Percentiles rank a stretch among this genome's conserved stretches.
phyloP scores from a whole-genome alignment of 2,797 vertebrate genomes.

The Siniperca undulata region DNA sequence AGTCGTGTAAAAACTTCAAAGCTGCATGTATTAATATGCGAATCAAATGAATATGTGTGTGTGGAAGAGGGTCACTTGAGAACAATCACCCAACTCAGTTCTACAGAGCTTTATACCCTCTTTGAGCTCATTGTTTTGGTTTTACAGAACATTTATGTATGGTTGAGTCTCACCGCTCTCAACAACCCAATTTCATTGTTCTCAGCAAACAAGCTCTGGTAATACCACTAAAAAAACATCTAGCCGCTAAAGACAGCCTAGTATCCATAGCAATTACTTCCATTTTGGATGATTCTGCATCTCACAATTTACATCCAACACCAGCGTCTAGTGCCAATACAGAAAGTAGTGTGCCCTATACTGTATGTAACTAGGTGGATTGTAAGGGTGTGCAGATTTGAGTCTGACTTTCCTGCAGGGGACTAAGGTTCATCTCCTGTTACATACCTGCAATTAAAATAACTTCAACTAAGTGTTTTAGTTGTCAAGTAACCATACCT shows the following conservation, averaged over 20 bases:
- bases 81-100: background rate
- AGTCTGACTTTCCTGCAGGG: background rate
- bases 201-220: background rate
- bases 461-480: background rate
- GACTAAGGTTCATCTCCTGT: background rate
- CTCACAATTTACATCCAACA: background rate
- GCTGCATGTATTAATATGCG: background rate
- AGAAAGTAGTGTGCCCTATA: background rate
- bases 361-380: background rate
- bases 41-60: background rate
- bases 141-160: background rate
- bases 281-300: background rate
- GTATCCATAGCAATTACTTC: background rate
- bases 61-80: background rate
- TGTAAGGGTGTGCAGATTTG: background rate
- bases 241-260: background rate
- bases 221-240: background rate
- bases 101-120: background rate
- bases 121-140: background rate
- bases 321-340: too few species aligned
- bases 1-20: background rate
- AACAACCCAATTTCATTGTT: background rate
- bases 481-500: background rate
- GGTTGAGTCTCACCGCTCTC: background rate
- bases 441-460: background rate